Conservation (phyloP, 2,888 invertebrate species). For the Chrysolina haemoptera region DNA sequence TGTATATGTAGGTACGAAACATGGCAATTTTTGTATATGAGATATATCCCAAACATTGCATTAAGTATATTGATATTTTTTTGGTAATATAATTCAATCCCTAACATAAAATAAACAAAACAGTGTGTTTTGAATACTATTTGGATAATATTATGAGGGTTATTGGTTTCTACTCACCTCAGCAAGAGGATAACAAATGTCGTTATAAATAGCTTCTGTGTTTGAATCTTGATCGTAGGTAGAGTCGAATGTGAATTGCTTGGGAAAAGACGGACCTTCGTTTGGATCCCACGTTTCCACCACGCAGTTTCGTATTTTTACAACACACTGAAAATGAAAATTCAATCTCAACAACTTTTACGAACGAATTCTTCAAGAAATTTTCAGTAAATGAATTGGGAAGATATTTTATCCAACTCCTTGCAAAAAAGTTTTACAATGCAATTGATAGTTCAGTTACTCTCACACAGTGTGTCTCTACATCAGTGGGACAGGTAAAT, state of each 20-base stretch:
- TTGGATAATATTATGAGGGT: no score
- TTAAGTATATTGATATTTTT: no score
- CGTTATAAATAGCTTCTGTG: constrained; percentile 91
- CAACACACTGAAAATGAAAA: constrained; percentile 72
- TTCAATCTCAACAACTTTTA: background rate
- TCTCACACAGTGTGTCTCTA: no score
- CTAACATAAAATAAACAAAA: no score
- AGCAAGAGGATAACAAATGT: constrained; percentile 86
- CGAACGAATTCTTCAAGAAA: constrained; percentile 15
- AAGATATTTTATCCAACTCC: background rate
- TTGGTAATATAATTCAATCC: no score
- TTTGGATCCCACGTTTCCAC: constrained; percentile 77
- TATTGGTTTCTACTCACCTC: constrained; percentile 73
- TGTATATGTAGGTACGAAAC: no score
- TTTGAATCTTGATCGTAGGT: constrained; percentile 83
- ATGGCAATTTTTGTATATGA: no score
- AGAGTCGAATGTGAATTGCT: constrained; percentile 88
- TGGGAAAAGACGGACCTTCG: constrained; percentile 75
- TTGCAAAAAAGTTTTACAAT: no score
- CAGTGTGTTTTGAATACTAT: no score
- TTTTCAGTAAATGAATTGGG: background rate
- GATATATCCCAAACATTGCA: no score
- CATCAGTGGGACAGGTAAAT: no score
- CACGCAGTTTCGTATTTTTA: constrained; percentile 76
- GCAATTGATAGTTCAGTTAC: no score